Conservation (phyloP, 2,888 invertebrate genomes). For the Aspidiotus rigidus region DNA sequence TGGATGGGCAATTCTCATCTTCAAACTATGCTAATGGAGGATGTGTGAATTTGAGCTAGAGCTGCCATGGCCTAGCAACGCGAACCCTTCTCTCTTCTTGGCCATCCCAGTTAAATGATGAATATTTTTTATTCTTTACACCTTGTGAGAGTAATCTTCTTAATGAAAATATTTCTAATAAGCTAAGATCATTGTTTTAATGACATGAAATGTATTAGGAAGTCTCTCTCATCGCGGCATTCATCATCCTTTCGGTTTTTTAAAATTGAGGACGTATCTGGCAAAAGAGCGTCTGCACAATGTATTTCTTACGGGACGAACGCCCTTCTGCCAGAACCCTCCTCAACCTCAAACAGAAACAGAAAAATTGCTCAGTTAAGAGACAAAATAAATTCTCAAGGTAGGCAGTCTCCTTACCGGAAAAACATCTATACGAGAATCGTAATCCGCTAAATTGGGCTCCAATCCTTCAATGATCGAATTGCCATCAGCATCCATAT, state of each 20-base stretch:
- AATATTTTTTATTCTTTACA: background rate
- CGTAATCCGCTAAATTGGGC: slow-evolving; percentile 53
- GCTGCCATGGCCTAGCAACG: too few species aligned
- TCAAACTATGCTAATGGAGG: too few species aligned
- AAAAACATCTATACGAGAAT: slow-evolving; percentile 65
- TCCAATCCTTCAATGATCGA: slow-evolving; percentile 54
- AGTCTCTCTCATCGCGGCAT: background rate
- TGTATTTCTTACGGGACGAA: too few species aligned
- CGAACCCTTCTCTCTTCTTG: too few species aligned
- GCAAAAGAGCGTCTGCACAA: too few species aligned
- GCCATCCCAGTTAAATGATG: too few species aligned
- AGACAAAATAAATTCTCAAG: background rate
- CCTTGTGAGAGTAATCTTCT: background rate
- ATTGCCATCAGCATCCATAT: slow-evolving; percentile 45
- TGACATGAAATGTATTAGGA: too few species aligned
- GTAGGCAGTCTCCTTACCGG: slow-evolving; percentile 45
- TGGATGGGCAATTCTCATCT: too few species aligned
- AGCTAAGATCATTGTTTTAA: background rate
- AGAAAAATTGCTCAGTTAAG: background rate
- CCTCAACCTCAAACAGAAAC: background rate
- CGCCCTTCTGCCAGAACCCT: too few species aligned
- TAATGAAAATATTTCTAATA: background rate
- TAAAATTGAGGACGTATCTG: too few species aligned
- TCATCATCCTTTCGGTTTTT: background rate
- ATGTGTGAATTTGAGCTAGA: too few species aligned